Conservation (phyloP, 2,797 vertebrate species). For the Halcyon badia region DNA sequence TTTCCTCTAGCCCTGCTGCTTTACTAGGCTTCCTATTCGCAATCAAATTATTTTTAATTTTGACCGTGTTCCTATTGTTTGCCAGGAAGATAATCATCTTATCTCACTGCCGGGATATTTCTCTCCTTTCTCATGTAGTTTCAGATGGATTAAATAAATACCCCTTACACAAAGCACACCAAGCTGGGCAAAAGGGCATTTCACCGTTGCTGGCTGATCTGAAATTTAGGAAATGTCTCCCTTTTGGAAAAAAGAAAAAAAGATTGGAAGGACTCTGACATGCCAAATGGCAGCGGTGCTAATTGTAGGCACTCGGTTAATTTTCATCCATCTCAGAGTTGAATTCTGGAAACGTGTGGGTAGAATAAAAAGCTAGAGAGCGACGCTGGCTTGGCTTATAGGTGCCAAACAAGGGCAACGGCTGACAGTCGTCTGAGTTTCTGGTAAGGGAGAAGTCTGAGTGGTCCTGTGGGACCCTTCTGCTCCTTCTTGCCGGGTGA, state of each 20-base stretch:
- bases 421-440: not conserved
- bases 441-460: not conserved
- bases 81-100: conserved; percentile 74
- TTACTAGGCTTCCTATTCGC: conserved; percentile 75
- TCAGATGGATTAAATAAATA: conserved; percentile 69
- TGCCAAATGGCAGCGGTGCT: not conserved
- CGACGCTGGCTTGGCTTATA: not conserved
- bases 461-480: not conserved
- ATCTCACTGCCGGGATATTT: conserved; percentile 53
- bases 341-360: not conserved
- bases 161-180: conserved; percentile 48
- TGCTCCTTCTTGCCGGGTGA: not conserved
- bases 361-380: not conserved
- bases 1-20: conserved; percentile 68
- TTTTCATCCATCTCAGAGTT: not conserved
- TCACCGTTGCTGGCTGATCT: not conserved
- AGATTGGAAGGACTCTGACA: not conserved
- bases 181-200: conserved; percentile 50
- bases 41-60: conserved; percentile 78
- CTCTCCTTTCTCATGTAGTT: conserved; percentile 66
- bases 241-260: not conserved
- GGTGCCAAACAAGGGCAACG: not conserved
- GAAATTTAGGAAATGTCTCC: conserved; percentile 49
- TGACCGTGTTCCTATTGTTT: conserved; percentile 70
- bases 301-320: not conserved